phyloP scores from a whole-genome alignment of 2,888 invertebrate species.

The Aricia artaxerxes region DNA sequence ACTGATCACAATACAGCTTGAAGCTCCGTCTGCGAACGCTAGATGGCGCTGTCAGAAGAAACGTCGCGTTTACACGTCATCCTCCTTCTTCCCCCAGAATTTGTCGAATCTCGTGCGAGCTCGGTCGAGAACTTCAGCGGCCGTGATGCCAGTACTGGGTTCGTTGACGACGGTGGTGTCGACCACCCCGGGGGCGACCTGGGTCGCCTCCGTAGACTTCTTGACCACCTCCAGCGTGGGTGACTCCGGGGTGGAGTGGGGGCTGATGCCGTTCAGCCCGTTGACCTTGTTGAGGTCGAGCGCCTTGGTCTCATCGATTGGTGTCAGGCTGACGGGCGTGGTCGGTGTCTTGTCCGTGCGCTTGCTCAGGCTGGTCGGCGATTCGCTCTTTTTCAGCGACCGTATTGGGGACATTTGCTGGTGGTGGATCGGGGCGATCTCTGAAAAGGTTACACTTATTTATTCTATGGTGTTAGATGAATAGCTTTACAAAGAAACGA shows the following conservation, averaged over 20 bases:
- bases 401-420: conserved; percentile 79
- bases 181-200: conserved; percentile 78
- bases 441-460: conserved; percentile 58
- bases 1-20: conserved; percentile 14
- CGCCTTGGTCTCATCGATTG: conserved; percentile 75
- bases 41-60: conserved; percentile 31
- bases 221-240: conserved; percentile 69
- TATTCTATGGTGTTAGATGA: conserved; percentile 14
- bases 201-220: conserved; percentile 73
- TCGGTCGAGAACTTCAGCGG: conserved; percentile 88
- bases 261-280: conserved; percentile 58
- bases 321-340: conserved; percentile 73
- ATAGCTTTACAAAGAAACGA: neutral
- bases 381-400: conserved; percentile 74
- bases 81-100: conserved; percentile 89
- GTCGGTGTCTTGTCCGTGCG: conserved; percentile 77
- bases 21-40: conserved; percentile 18
- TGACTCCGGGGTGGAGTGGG: conserved; percentile 68
- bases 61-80: conserved; percentile 65
- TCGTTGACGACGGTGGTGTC: conserved; percentile 79
- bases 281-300: conserved; percentile 72
- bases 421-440: conserved; percentile 76
- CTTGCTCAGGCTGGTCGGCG: conserved; percentile 74
- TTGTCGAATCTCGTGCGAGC: conserved; percentile 91
- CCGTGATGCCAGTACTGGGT: conserved; percentile 76